A percentile compares a stretch with the other conserved stretches of the same genome.
Evolutionary conservation across 2,888 invertebrate genomes (phyloP).

Genomic region (Leptinotarsa haldemani): DNA sequence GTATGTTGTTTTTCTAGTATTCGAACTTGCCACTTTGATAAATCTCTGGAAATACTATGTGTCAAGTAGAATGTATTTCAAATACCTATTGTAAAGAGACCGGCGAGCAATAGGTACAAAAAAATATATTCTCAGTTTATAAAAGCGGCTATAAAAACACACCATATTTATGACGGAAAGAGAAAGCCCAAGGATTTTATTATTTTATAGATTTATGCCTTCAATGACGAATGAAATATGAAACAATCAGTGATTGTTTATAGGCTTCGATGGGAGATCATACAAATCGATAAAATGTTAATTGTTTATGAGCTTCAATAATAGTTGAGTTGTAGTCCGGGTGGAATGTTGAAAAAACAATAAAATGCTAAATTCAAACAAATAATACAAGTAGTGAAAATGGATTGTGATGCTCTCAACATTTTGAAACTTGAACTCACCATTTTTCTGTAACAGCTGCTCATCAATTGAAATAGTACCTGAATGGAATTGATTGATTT

Average conservation of each 20-base stretch:
- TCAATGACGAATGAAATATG: slow-evolving; percentile 40
- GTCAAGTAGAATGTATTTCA: not conserved
- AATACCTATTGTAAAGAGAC: not conserved
- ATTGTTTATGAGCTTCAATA: slow-evolving; percentile 13
- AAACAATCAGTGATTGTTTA: slow-evolving; percentile 39
- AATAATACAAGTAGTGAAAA: too few species aligned
- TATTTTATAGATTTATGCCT: slow-evolving; percentile 41
- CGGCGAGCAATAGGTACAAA: slow-evolving; percentile 29
- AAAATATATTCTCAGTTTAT: slow-evolving; percentile 35
- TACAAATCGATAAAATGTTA: slow-evolving; percentile 33
- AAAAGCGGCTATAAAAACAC: slow-evolving; percentile 36
- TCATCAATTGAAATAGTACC: too few species aligned
- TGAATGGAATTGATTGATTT: too few species aligned
- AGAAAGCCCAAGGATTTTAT: slow-evolving; percentile 43
- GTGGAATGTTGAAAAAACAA: not conserved
- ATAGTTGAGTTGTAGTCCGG: not conserved
- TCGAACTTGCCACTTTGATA: too few species aligned
- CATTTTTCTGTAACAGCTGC: too few species aligned
- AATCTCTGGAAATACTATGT: not conserved
- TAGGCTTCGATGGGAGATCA: slow-evolving; percentile 31
- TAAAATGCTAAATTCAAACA: too few species aligned
- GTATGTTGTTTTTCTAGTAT: too few species aligned
- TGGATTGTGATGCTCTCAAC: too few species aligned
- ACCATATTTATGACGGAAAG: slow-evolving; percentile 41
- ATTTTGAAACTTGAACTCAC: too few species aligned